Base-by-base conservation (phyloP, 2,888 invertebrate species). In the Netelia virgata region DNA sequence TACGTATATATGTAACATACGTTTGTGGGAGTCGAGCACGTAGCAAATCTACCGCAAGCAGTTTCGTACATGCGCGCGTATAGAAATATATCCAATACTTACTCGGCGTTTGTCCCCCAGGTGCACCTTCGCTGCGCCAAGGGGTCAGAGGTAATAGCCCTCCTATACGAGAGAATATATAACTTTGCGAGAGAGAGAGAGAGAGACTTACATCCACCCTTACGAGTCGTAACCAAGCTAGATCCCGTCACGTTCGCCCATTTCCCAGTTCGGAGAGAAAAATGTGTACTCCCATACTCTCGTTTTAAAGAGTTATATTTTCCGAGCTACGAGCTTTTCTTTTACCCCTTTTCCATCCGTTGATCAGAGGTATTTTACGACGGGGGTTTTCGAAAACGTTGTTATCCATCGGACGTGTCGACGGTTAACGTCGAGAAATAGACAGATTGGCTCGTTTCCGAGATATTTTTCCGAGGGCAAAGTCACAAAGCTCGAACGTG, bases 191-290 rank as follows among this genome's bases (percentile, higher is more conserved):
- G 47, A 14, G 14, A 66, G 20, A 41, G 64, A 55, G 53, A 18
- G 11, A 55, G 28, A 36, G 18, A 36, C 63, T 18, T 36, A 11
- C 53, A 28, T 20, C 28, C 28, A 28, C 5, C 28, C 14, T 47
- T 47, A 47, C 47, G 10, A 47, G 47, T 47, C 50, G 11, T 47
- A 14, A 14, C 47, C 14, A 10, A 14, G 11, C 47, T 47, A 47
- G 28, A 28, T 53, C 36, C 16, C 64, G 57, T 76, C 76, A 76
- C 76, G 76, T 76, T 76, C 76, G 16, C 55, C 66, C 76, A 66
- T 76, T 76, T 75, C 20, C 41, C 11, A 23, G 41, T n/a, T 23
- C 28, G 43, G 43, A 66, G 36, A 53, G 14, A 57, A 36, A n/a
- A 9, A 11, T 8, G 23, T 47, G 43, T 59, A 57, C 18, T 16